A percentile compares a stretch with the other conserved stretches of the same genome.
Conservation (phyloP, 2,888 invertebrate genomes). For the Eudemis profundana region DNA sequence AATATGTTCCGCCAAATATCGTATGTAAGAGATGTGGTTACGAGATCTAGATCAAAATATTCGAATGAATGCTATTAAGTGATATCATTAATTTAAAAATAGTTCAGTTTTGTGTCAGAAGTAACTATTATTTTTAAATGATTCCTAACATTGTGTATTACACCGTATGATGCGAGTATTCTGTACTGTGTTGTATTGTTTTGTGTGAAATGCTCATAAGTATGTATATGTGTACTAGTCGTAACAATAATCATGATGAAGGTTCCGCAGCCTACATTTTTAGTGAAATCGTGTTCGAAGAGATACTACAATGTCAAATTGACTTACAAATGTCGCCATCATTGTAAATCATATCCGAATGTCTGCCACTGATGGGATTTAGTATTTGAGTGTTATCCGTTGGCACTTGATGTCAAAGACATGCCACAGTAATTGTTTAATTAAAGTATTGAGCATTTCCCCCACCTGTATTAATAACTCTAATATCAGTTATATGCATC, state of each 20-base stretch:
- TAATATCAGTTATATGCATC: neutral
- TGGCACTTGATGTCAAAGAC: neutral
- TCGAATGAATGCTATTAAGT: conserved; percentile 10
- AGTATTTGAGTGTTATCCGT: neutral
- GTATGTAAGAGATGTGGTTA: conserved; percentile 43
- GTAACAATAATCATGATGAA: conserved; percentile 21
- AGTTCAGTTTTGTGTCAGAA: conserved; percentile 10
- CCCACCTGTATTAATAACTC: too few species aligned
- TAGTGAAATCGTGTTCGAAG: neutral
- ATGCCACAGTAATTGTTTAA: neutral
- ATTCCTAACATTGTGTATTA: conserved; percentile 19
- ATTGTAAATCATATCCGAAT: neutral
- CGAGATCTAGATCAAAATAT: conserved; percentile 24
- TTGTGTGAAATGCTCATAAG: conserved; percentile 38
- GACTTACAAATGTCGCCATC: neutral
- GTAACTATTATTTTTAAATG: conserved; percentile 5
- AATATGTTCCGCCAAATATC: conserved; percentile 67
- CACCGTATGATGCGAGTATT: conserved; percentile 22
- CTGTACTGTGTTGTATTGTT: conserved; percentile 14
- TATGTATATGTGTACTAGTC: conserved; percentile 40
- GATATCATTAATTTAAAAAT: neutral
- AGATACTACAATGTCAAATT: neutral
- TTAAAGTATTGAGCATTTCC: neutral
- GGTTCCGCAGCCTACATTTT: neutral
- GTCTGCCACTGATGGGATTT: neutral